Conservation (phyloP, 1,140 invertebrate genomes). For the Bombus huntii region DNA sequence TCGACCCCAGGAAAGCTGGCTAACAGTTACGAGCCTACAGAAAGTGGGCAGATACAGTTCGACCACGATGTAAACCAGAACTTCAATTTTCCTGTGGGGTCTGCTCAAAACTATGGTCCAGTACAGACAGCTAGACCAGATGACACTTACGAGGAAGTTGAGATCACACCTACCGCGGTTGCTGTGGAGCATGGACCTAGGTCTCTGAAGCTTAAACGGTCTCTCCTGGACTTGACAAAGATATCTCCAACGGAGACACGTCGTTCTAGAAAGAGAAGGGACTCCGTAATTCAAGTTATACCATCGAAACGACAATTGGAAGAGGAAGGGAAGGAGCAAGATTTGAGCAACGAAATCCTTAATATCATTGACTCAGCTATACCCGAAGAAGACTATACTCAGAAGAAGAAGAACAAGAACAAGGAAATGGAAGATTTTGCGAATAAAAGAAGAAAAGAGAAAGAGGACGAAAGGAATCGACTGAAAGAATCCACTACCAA, state of each 20-base stretch:
- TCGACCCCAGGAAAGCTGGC: slow-evolving; percentile 19
- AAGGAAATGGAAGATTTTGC: slow-evolving; percentile 55
- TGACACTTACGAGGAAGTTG: slow-evolving; percentile 73
- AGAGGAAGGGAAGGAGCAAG: slow-evolving; percentile 70
- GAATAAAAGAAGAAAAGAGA: slow-evolving; percentile 57
- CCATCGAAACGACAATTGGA: slow-evolving; percentile 73
- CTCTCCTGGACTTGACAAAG: background rate
- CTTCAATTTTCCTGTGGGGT: slow-evolving; percentile 65
- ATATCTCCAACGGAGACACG: background rate
- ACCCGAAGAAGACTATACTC: slow-evolving; percentile 53
- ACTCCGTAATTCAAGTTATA: slow-evolving; percentile 76
- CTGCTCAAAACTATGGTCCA: slow-evolving; percentile 47
- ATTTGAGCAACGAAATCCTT: slow-evolving; percentile 79
- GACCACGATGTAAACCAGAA: slow-evolving; percentile 62
- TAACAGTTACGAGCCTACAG: slow-evolving; percentile 18
- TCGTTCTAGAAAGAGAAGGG: slow-evolving; percentile 56
- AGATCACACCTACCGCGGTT: slow-evolving; percentile 76
- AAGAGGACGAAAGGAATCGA: slow-evolving; percentile 56
- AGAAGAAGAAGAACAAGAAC: slow-evolving; percentile 35
- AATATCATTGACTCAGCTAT: slow-evolving; percentile 79
- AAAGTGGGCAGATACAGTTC: slow-evolving; percentile 47
- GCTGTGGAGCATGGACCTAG: slow-evolving; percentile 83
- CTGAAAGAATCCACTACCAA: slow-evolving; percentile 10
- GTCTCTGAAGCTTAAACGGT: slow-evolving; percentile 71
- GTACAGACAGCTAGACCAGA: slow-evolving; percentile 51